Evolutionary conservation across 1,140 invertebrate species (phyloP).

Genomic region (Pantala flavescens): DNA sequence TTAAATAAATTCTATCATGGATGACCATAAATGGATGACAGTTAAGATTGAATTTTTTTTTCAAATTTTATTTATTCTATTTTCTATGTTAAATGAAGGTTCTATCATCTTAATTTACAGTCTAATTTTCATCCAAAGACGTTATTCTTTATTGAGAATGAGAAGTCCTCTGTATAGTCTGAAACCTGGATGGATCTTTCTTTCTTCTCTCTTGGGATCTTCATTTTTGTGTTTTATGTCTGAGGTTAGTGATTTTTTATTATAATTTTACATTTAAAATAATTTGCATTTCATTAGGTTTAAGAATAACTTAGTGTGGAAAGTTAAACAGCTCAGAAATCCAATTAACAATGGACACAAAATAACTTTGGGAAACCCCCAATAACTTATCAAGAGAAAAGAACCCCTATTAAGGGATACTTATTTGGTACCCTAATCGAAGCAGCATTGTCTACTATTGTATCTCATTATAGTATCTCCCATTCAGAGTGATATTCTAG

Average conservation of each 20-base stretch:
- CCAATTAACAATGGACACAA: not conserved
- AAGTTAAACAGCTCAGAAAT: not conserved
- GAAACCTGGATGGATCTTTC: not conserved
- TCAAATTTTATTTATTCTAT: no score
- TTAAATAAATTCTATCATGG: no score
- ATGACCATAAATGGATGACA: no score
- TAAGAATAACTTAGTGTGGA: not conserved
- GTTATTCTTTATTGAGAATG: not conserved
- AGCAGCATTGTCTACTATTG: no score
- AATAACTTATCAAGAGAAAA: not conserved
- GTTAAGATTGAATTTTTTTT: no score
- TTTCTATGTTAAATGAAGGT: no score
- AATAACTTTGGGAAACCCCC: not conserved
- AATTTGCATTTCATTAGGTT: not conserved
- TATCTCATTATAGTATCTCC: no score
- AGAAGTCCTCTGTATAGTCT: not conserved
- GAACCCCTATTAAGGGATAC: no score
- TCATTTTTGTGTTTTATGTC: slow-evolving; percentile 4
- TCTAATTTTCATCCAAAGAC: not conserved
- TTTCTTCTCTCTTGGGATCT: not conserved
- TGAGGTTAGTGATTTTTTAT: not conserved
- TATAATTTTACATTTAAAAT: not conserved
- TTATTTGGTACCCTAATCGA: no score
- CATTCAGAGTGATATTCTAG: no score
- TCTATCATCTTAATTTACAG: not conserved